Conservation (phyloP, 1,140 invertebrate species). For the Hylaeus volcanicus region DNA sequence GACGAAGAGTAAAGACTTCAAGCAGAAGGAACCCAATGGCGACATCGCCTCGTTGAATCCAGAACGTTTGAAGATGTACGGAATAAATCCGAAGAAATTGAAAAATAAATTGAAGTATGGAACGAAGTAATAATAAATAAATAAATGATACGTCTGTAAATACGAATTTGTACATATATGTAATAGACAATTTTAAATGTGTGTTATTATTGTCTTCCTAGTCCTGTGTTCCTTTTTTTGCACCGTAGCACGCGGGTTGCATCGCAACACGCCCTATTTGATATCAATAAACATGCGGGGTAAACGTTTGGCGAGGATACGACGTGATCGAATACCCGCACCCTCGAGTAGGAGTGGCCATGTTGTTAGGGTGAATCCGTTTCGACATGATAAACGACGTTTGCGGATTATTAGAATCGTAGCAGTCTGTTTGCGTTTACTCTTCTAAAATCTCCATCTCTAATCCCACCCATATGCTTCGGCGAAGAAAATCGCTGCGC, state of each 20-base stretch:
- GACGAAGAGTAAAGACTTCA: constrained; percentile 46
- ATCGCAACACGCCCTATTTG: constrained; percentile 5
- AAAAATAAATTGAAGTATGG: constrained; percentile 85
- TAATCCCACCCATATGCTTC: constrained; percentile 74
- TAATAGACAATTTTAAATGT: background rate
- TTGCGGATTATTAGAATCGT: constrained; percentile 73
- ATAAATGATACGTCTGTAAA: constrained; percentile 19
- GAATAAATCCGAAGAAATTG: constrained; percentile 95
- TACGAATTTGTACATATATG: constrained; percentile 30
- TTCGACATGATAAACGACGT: constrained; percentile 74
- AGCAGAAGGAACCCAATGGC: constrained; percentile 53
- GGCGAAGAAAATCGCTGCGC: background rate
- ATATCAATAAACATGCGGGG: constrained; percentile 20
- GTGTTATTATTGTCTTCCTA: background rate
- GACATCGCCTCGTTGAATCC: constrained; percentile 83
- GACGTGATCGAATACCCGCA: constrained; percentile 32
- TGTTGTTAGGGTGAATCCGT: constrained; percentile 46
- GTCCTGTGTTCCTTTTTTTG: background rate
- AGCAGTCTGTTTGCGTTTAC: constrained; percentile 62
- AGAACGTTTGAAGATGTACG: constrained; percentile 92
- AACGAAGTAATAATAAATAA: constrained; percentile 67
- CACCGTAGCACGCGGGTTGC: no score
- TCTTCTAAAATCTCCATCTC: constrained; percentile 64
- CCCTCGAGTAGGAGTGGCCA: constrained; percentile 54
- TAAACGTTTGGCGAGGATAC: constrained; percentile 16